Conservation (phyloP, 2,888 invertebrate genomes). For the Philereme vetulata region DNA sequence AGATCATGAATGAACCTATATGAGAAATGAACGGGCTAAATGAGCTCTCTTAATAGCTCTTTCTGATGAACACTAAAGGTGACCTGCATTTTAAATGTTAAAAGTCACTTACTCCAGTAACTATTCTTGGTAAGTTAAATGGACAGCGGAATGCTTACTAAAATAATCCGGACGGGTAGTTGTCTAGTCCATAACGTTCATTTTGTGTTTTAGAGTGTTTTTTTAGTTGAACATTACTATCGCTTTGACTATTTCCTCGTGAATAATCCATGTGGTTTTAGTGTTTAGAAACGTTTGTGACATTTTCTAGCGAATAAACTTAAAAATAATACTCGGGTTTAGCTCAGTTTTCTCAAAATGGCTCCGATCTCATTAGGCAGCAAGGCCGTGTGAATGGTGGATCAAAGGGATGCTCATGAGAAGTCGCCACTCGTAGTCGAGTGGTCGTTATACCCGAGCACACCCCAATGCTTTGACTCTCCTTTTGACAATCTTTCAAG, state of each 20-base stretch:
- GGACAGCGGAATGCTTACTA: not conserved
- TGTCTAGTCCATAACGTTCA: no score
- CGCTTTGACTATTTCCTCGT: no score
- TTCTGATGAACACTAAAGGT: constrained; percentile 46
- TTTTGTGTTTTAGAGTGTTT: no score
- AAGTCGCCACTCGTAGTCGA: constrained; percentile 62
- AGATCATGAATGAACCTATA: constrained; percentile 51
- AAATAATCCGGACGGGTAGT: not conserved
- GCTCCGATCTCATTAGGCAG: constrained; percentile 63
- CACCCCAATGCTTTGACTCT: constrained; percentile 57
- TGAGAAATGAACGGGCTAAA: constrained; percentile 58
- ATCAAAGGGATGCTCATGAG: constrained; percentile 74
- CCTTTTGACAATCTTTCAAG: constrained; percentile 55
- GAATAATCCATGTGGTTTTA: no score
- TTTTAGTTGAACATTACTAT: no score
- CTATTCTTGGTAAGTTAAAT: constrained; percentile 9
- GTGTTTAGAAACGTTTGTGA: no score
- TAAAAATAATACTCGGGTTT: not conserved
- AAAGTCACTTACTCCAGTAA: constrained; percentile 28
- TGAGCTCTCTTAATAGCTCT: constrained; percentile 54
- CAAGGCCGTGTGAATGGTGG: constrained; percentile 62
- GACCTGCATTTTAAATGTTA: constrained; percentile 39
- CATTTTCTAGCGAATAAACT: no score
- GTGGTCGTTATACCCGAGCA: constrained; percentile 63
- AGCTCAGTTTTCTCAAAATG: constrained; percentile 48